A percentile compares a stretch with the other conserved stretches of the same genome.
These are phyloP conservation scores for Cottus gobio DNA, from an alignment of 2,113 vertebrate genomes.

Conservation along the genomic window DNA sequence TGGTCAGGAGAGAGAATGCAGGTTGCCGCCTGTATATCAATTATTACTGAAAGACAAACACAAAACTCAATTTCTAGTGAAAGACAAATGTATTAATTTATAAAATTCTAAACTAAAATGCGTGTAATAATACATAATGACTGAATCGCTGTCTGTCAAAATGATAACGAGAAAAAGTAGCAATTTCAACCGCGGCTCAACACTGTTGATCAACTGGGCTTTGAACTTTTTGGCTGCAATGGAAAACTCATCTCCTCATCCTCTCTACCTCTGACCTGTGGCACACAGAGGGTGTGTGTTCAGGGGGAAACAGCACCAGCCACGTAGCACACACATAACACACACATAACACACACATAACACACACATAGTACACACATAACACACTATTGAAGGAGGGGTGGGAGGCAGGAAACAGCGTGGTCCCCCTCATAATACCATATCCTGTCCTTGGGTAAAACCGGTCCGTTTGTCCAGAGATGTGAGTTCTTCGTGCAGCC, in stretches of 20 bases:
- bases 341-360: constrained; percentile 55
- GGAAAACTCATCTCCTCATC: constrained; percentile 62
- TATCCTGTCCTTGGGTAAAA: constrained; percentile 76
- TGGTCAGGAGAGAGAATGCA: too few relatives aligned
- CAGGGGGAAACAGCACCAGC: constrained; percentile 56
- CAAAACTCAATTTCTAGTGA: too few relatives aligned
- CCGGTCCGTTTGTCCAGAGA: constrained; percentile 71
- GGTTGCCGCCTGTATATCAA: too few relatives aligned
- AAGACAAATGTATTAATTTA: too few relatives aligned
- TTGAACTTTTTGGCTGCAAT: not conserved
- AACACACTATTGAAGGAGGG: constrained; percentile 44
- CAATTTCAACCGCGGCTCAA: too few relatives aligned
- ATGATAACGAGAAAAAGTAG: not conserved
- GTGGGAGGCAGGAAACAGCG: too few relatives aligned
- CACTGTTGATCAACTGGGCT: not conserved
- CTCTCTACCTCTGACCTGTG: constrained; percentile 71
- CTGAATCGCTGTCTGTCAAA: not conserved
- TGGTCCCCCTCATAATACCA: constrained; percentile 69
- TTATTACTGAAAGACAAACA: too few relatives aligned
- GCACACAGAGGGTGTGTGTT: constrained; percentile 72
- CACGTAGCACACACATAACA: constrained; percentile 16
- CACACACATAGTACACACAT: constrained; percentile 58
- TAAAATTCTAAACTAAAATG: too few relatives aligned
- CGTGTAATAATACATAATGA: too few relatives aligned
- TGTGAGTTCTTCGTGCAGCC: constrained; percentile 47